These are phyloP conservation scores for Graphium colonna DNA, from an alignment of 2,888 invertebrate species.

Conservation along the genomic window DNA sequence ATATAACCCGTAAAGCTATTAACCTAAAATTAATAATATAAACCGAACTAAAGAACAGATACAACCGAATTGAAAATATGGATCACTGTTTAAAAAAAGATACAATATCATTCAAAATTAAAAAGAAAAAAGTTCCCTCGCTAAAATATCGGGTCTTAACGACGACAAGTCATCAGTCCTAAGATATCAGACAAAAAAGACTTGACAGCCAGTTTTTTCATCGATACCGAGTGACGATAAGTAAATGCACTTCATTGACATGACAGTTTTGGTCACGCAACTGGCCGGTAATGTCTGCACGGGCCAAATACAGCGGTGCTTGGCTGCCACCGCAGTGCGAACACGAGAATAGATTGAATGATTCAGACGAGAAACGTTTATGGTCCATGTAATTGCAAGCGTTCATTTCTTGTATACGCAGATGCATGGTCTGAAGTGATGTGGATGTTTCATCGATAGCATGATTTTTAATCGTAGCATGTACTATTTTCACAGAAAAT, in stretches of 20 bases:
- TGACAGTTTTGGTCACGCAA: conserved; percentile 20
- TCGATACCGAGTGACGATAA: conserved; percentile 6
- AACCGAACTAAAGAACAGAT: too few relatives aligned
- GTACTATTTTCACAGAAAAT: too few relatives aligned
- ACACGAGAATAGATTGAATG: conserved; percentile 15
- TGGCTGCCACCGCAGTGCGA: conserved; percentile 7
- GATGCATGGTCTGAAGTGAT: not conserved
- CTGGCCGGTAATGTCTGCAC: conserved; percentile 13
- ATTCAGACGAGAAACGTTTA: conserved; percentile 15
- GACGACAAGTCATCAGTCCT: not conserved
- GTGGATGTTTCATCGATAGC: too few relatives aligned
- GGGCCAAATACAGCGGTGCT: conserved; percentile 17
- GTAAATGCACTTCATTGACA: conserved; percentile 19
- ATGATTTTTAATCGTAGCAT: too few relatives aligned
- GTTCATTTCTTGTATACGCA: conserved; percentile 4
- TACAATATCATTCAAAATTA: too few relatives aligned
- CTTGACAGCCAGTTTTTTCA: conserved; percentile 1
- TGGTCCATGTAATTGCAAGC: not conserved
- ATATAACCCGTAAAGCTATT: too few relatives aligned
- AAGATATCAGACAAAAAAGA: conserved; percentile 3
- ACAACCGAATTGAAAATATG: too few relatives aligned
- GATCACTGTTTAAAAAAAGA: too few relatives aligned
- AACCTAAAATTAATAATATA: too few relatives aligned
- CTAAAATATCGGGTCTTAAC: not conserved
- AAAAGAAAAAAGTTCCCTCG: not conserved